A percentile compares a stretch with the other conserved stretches of the same genome.
Conservation (phyloP, 2,113 vertebrate species). For the Heteronetta atricapilla region DNA sequence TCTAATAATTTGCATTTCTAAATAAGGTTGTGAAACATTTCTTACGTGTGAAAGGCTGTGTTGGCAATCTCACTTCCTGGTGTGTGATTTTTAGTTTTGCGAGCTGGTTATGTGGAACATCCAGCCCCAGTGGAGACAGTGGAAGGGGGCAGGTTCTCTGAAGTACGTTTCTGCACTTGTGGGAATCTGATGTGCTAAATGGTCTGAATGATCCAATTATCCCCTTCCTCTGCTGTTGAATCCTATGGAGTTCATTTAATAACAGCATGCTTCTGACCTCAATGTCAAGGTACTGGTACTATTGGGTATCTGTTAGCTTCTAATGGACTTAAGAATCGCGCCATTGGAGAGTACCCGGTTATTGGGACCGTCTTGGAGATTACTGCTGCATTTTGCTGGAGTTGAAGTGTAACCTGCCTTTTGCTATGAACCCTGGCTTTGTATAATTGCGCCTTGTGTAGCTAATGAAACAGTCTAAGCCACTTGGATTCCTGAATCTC, state of each 20-base stretch:
- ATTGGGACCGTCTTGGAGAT: background rate
- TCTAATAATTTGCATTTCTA: background rate
- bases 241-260: background rate
- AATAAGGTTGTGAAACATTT: background rate
- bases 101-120: background rate
- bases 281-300: background rate
- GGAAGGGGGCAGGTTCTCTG: background rate
- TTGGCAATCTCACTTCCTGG: background rate
- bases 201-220: background rate
- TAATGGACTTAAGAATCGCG: background rate
- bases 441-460: background rate
- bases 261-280: background rate
- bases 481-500: background rate
- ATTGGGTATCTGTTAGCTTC: background rate
- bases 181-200: background rate
- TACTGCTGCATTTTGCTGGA: background rate
- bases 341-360: background rate
- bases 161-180: accelerated
- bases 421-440: background rate
- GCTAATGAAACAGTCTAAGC: background rate
- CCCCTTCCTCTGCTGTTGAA: background rate
- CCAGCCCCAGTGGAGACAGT: background rate
- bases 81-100: background rate
- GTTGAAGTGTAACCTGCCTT: background rate
- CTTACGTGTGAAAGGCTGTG: background rate